These are phyloP conservation scores for Anticlea derivata DNA, from an alignment of 2,888 invertebrate species.

Conservation along the genomic window DNA sequence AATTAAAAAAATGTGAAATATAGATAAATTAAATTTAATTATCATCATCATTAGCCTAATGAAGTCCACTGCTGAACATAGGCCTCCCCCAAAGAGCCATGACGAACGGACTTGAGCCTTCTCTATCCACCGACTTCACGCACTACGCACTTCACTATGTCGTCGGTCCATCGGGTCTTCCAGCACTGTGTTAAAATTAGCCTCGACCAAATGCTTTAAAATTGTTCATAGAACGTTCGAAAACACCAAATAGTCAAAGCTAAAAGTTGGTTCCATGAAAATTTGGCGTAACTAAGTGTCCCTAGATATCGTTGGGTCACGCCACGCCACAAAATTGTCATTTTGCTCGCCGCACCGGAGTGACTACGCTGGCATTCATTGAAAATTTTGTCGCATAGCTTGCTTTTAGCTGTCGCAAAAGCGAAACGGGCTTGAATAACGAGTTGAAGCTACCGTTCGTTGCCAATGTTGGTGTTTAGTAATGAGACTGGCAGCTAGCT, in stretches of 20 bases:
- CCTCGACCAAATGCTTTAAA: too few species aligned
- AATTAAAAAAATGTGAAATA: too few species aligned
- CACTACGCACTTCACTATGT: too few species aligned
- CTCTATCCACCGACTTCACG: too few species aligned
- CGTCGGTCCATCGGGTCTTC: too few species aligned
- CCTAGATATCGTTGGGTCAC: constrained; percentile 7
- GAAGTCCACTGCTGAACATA: too few species aligned
- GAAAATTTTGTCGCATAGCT: constrained; percentile 29
- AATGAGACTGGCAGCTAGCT: constrained; percentile 13
- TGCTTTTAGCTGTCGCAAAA: constrained; percentile 14
- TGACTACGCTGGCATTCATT: constrained; percentile 21
- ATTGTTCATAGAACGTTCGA: too few species aligned
- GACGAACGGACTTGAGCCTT: too few species aligned
- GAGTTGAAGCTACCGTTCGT: constrained; percentile 13
- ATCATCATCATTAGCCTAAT: too few species aligned
- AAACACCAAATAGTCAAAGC: neutral
- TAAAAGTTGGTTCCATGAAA: neutral
- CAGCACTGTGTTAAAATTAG: too few species aligned
- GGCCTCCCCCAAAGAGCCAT: too few species aligned
- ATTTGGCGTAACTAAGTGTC: constrained; percentile 4
- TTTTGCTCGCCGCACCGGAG: constrained; percentile 11
- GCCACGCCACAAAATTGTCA: constrained; percentile 21
- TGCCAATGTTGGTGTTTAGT: constrained; percentile 24
- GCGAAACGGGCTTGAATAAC: constrained; percentile 17
- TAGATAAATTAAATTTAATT: too few species aligned